phyloP scores from a whole-genome alignment of 1,140 invertebrate species.

The Berghia stephanieae region DNA sequence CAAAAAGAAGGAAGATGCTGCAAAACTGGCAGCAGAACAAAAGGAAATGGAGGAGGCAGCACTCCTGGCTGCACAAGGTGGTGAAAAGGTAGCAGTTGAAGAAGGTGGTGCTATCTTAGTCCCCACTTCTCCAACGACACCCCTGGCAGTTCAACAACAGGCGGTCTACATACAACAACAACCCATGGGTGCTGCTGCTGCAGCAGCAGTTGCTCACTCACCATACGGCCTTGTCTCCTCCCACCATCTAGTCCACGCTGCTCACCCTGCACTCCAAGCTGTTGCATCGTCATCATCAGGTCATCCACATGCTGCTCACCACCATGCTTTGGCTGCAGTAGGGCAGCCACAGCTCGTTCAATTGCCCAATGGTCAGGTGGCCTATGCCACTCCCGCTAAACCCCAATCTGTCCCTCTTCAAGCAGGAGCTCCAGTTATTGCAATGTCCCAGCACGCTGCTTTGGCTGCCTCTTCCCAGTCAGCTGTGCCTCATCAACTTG shows the following conservation, averaged over 20 bases:
- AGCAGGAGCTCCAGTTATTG: conserved; percentile 41
- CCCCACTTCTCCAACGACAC: conserved; percentile 39
- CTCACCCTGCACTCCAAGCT: conserved; percentile 22
- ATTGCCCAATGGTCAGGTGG: conserved; percentile 27
- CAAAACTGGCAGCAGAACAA: conserved; percentile 34
- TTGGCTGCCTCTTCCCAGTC: neutral
- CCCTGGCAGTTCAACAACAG: conserved; percentile 39
- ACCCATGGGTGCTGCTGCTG: conserved; percentile 13
- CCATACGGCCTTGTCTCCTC: conserved; percentile 26
- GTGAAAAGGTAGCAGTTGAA: conserved; percentile 30
- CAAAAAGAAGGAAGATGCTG: conserved; percentile 32
- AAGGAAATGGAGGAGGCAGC: conserved; percentile 40
- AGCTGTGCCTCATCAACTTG: conserved; percentile 5
- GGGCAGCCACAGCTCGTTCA: conserved; percentile 32
- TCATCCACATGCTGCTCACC: conserved; percentile 28
- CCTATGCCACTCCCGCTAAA: conserved; percentile 31
- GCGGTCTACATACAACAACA: conserved; percentile 39
- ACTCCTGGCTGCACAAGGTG: conserved; percentile 32
- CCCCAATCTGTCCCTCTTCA: conserved; percentile 34
- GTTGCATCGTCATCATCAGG: neutral
- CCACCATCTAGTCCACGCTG: conserved; percentile 29
- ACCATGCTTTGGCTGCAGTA: conserved; percentile 18
- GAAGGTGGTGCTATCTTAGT: conserved; percentile 29
- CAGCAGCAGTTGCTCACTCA: no score
- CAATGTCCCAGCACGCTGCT: conserved; percentile 34